Percentiles rank a stretch among this genome's conserved stretches.
Evolutionary conservation across 2,113 vertebrate species (phyloP).

Genomic region (Thinocorus orbignyianus): DNA sequence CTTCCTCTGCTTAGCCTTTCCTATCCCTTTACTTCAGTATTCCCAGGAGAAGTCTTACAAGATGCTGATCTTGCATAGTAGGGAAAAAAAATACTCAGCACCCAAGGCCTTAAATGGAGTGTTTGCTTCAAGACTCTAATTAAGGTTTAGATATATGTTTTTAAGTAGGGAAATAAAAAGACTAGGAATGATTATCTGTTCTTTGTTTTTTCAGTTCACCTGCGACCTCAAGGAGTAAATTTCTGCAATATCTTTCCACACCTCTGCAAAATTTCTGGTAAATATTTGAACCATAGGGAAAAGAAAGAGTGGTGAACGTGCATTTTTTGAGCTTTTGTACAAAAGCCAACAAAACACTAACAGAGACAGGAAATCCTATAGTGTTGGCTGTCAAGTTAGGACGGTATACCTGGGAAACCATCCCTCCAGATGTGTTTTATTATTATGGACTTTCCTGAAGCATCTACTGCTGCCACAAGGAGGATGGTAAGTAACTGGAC

Average conservation of each 20-base stretch:
- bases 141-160: slow-evolving; percentile 3
- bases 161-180: background rate
- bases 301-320: background rate
- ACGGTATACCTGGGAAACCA: background rate
- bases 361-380: background rate
- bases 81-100: background rate
- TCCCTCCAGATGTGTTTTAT: background rate
- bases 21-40: background rate
- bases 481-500: background rate
- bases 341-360: background rate
- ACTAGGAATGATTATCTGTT: background rate
- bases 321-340: background rate
- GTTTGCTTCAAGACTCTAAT: slow-evolving; percentile 10
- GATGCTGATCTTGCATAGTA: background rate
- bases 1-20: background rate
- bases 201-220: background rate
- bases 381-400: background rate
- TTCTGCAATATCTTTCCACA: background rate
- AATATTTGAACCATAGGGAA: background rate
- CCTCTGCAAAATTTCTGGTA: background rate
- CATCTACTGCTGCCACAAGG: background rate
- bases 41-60: slow-evolving; percentile 10
- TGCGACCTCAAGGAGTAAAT: background rate
- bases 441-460: background rate
- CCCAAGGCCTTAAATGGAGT: background rate